Percentiles rank a stretch among this genome's conserved stretches.
phyloP scores from a whole-genome alignment of 2,113 vertebrate genomes.

The Trichomycterus rosablanca region DNA sequence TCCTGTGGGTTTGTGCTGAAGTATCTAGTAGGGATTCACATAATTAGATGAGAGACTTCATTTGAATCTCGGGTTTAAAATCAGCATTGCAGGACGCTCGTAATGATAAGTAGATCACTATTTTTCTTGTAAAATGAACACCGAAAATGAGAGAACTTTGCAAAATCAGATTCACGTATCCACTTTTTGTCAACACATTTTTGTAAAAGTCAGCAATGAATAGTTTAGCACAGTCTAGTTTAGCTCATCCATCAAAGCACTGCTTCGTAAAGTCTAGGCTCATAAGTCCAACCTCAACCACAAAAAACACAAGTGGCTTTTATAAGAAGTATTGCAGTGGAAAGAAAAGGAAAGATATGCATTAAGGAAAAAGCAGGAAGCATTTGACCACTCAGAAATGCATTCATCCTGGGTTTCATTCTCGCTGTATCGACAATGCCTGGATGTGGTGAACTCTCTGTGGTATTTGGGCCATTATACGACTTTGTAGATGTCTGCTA shows the following conservation, averaged over 20 bases:
- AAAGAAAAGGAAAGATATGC: slow-evolving; percentile 29
- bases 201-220: no score
- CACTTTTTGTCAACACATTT: no score
- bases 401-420: background rate
- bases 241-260: background rate
- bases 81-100: no score
- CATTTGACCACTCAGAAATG: slow-evolving; percentile 5
- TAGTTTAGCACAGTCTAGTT: no score
- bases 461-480: no score
- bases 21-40: slow-evolving; percentile 6
- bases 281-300: no score
- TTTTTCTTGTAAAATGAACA: no score
- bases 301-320: slow-evolving; percentile 32
- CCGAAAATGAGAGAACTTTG: no score
- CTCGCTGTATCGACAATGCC: background rate
- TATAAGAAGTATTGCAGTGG: slow-evolving; percentile 12
- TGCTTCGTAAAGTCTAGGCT: slow-evolving; percentile 6
- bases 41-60: slow-evolving; percentile 41
- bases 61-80: slow-evolving; percentile 19
- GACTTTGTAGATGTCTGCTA: no score
- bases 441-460: background rate
- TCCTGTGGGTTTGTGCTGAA: background rate
- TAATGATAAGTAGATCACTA: no score
- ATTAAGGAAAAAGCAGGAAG: slow-evolving; percentile 21
- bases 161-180: no score